Percentiles rank a stretch among this genome's conserved stretches.
These are phyloP conservation scores for Monopis laevigella DNA, from an alignment of 2,888 invertebrate genomes.

Conservation along the genomic window DNA sequence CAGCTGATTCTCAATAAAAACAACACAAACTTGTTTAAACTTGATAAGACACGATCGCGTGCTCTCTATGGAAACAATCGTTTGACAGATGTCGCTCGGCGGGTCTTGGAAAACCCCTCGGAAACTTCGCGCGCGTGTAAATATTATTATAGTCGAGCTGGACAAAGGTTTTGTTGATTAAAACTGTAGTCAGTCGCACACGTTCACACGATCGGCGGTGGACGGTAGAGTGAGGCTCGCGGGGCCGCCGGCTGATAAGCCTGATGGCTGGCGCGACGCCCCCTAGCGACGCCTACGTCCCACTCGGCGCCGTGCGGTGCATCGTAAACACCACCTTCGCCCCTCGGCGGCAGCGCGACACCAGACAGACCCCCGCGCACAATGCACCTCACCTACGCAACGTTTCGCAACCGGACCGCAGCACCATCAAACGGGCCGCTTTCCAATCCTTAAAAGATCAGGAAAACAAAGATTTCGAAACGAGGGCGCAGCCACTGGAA, in stretches of 20 bases:
- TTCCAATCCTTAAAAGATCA: conserved; percentile 51
- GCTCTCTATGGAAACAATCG: conserved; percentile 56
- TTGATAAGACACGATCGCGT: conserved; percentile 60
- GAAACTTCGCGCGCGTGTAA: conserved; percentile 55
- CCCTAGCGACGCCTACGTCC: conserved; percentile 66
- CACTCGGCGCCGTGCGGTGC: conserved; percentile 41
- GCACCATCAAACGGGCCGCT: conserved; percentile 6
- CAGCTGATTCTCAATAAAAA: conserved; percentile 32
- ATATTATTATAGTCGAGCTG: conserved; percentile 61
- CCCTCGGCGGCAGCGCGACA: conserved; percentile 26
- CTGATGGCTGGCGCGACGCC: conserved; percentile 60
- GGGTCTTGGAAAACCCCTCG: conserved; percentile 55
- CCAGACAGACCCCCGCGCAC: conserved; percentile 39
- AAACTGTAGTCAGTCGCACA: conserved; percentile 52
- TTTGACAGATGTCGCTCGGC: conserved; percentile 50
- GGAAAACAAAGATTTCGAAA: conserved; percentile 53
- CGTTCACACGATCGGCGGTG: conserved; percentile 54
- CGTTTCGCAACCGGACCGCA: conserved; percentile 55
- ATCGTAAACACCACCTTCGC: conserved; percentile 54
- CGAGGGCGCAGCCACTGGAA: conserved; percentile 46
- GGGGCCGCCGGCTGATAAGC: conserved; percentile 65
- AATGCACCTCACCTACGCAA: conserved; percentile 56
- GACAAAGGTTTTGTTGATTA: conserved; percentile 67
- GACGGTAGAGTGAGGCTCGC: conserved; percentile 61
- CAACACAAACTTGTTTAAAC: conserved; percentile 42